Conservation (phyloP, 2,113 vertebrate species). For the Emberiza fucata region DNA sequence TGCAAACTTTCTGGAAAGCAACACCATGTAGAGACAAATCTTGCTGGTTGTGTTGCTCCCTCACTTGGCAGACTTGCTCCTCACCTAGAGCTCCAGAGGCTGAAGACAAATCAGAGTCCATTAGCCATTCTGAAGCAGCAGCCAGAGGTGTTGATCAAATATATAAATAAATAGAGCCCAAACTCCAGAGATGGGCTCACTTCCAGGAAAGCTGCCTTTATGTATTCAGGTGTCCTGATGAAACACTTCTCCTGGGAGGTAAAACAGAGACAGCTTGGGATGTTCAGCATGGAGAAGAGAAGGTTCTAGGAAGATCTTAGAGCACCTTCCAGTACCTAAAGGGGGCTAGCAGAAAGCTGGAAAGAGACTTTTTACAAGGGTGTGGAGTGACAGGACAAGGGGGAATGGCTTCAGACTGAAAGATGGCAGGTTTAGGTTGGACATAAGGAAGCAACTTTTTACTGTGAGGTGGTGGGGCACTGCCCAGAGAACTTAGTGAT, state of each 20-base stretch:
- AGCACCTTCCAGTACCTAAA: neutral
- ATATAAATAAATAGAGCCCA: neutral
- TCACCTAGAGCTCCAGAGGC: neutral
- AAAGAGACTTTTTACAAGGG: neutral
- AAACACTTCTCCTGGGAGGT: neutral
- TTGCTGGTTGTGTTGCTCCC: neutral
- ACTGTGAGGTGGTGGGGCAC: neutral
- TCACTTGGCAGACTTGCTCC: neutral
- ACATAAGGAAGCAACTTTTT: neutral
- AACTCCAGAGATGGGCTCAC: neutral
- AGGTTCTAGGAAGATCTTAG: neutral
- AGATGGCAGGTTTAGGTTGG: neutral
- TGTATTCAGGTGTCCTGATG: fast-evolving
- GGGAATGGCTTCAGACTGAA: neutral
- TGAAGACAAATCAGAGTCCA: neutral
- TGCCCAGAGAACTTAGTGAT: neutral
- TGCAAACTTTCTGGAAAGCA: neutral
- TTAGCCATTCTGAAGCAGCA: neutral
- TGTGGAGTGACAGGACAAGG: neutral
- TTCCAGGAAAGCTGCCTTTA: neutral
- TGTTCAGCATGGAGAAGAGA: neutral
- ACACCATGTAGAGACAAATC: neutral
- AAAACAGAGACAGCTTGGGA: neutral
- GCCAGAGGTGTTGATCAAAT: neutral
- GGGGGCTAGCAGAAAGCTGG: neutral